Conservation (phyloP, 2,797 vertebrate species). For the Crenuchus spilurus region DNA sequence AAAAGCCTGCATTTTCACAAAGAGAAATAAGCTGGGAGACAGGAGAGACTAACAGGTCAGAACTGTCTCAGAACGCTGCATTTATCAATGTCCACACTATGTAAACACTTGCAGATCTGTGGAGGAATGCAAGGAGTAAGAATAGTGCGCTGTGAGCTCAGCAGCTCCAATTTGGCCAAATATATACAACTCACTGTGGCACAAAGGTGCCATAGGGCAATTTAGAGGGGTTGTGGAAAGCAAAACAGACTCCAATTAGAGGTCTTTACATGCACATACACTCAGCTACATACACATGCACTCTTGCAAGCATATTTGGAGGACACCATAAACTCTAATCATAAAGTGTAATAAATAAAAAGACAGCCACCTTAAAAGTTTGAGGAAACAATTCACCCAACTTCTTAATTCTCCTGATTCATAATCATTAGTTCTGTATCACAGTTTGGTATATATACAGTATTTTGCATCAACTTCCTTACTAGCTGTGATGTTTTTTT, state of each 20-base stretch:
- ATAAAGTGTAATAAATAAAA: no score
- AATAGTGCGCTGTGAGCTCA: background rate
- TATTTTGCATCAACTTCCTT: no score
- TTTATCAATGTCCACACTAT: slow-evolving; percentile 32
- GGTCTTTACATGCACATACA: background rate
- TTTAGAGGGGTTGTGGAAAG: background rate
- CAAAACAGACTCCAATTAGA: slow-evolving; percentile 10
- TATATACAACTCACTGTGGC: background rate
- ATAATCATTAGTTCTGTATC: no score
- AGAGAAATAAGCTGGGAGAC: slow-evolving; percentile 26
- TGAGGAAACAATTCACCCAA: no score
- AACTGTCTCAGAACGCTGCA: slow-evolving; percentile 27
- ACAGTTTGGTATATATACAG: no score
- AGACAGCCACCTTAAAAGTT: no score
- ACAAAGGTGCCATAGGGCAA: slow-evolving; percentile 13
- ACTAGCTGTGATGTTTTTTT: no score
- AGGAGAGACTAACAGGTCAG: slow-evolving; percentile 16
- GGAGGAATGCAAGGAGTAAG: slow-evolving; percentile 6
- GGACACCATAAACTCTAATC: no score
- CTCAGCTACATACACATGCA: slow-evolving; percentile 4
- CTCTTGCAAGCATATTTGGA: no score
- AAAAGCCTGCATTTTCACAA: slow-evolving; percentile 7
- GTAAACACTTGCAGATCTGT: slow-evolving; percentile 37
- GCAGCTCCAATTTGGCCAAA: slow-evolving; percentile 2
- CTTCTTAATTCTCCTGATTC: no score